Conservation (phyloP, 92 coral and sea anemone genomes). For the Nematostella vectensis region DNA sequence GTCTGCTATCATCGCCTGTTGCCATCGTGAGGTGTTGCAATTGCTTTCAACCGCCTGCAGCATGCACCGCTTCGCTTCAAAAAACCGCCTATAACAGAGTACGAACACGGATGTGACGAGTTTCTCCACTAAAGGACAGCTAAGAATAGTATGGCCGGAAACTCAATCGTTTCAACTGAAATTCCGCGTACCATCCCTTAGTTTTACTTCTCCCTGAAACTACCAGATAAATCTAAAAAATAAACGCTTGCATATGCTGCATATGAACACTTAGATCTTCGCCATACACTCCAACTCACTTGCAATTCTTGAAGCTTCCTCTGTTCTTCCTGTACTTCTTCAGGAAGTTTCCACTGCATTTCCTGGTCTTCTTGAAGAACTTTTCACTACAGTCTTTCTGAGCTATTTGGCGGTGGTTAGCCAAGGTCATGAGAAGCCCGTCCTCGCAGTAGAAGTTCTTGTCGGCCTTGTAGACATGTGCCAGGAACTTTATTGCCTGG, state of each 20-base stretch:
- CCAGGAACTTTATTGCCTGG: background rate
- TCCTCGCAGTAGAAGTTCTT: slow-evolving; percentile 4
- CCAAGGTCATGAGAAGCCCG: background rate
- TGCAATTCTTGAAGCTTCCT: slow-evolving; percentile 1
- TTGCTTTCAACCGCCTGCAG: slow-evolving; percentile 1
- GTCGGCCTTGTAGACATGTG: background rate
- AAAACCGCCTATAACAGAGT: slow-evolving; percentile 10
- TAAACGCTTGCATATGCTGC: too few species aligned
- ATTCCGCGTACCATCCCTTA: too few species aligned
- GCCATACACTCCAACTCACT: slow-evolving; percentile 1
- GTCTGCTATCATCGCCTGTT: background rate
- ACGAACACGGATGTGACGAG: too few species aligned
- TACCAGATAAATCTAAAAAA: too few species aligned
- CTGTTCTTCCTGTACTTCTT: slow-evolving; percentile 4
- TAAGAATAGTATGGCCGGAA: too few species aligned
- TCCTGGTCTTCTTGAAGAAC: background rate
- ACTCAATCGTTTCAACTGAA: too few species aligned
- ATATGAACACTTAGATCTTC: too few species aligned
- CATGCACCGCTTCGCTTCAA: slow-evolving; percentile 14
- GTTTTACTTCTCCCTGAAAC: too few species aligned
- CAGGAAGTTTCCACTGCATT: background rate
- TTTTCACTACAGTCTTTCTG: background rate
- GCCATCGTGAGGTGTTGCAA: slow-evolving; percentile 3
- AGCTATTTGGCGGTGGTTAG: background rate
- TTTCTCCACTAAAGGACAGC: too few species aligned